A percentile compares a stretch with the other conserved stretches of the same genome.
These are phyloP conservation scores for Limanda limanda DNA, from an alignment of 2,113 vertebrate genomes.

Conservation along the genomic window DNA sequence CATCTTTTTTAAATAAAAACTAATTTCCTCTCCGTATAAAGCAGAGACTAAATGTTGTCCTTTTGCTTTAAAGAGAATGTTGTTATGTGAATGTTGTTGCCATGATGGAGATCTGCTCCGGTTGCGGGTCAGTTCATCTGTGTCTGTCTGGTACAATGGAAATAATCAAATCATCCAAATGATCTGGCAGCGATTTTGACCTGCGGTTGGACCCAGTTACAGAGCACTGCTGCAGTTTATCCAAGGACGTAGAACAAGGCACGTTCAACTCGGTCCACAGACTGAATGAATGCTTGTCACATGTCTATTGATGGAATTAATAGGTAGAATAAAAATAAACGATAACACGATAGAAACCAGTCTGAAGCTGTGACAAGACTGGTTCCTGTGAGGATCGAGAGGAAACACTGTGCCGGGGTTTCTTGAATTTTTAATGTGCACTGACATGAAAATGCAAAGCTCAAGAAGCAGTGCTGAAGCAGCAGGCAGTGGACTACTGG, in stretches of 20 bases:
- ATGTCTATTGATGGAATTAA: too few species aligned
- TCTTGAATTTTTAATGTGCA: neutral
- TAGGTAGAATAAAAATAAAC: neutral
- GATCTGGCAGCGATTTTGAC: neutral
- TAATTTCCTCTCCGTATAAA: too few species aligned
- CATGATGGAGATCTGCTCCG: too few species aligned
- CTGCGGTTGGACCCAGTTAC: neutral
- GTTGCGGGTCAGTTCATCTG: too few species aligned
- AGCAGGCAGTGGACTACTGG: slow-evolving; percentile 2
- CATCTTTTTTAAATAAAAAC: too few species aligned
- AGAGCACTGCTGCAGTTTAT: neutral
- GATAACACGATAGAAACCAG: neutral
- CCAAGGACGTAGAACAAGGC: too few species aligned
- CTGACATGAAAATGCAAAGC: neutral
- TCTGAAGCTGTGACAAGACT: neutral
- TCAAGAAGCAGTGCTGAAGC: slow-evolving; percentile 2
- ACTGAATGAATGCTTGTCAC: too few species aligned
- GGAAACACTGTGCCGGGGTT: neutral
- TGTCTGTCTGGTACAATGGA: too few species aligned
- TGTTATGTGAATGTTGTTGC: too few species aligned
- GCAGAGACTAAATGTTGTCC: too few species aligned
- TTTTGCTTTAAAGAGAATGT: too few species aligned
- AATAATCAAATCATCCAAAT: neutral
- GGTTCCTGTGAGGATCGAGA: neutral
- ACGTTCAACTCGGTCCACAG: too few species aligned